Base-by-base conservation (phyloP, 1,140 invertebrate genomes). In the Drosophila novamexicana region DNA sequence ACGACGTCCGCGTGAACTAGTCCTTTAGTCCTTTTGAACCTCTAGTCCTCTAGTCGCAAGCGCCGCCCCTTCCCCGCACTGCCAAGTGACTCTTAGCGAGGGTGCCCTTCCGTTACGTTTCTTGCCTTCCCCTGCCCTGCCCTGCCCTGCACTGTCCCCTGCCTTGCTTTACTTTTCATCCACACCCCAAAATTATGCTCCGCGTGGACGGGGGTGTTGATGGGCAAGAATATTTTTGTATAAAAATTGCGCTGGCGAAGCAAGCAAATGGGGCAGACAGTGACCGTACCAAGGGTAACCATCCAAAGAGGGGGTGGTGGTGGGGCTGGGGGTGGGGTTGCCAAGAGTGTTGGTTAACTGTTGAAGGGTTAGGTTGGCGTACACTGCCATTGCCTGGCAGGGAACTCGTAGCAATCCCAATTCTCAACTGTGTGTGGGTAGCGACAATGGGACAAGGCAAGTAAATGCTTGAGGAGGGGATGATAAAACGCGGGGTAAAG, bases 161-260 rank as follows among this genome's bases (percentile, higher is more conserved):
- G 64, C 62, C 57, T 18, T 57, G 39, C 59, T 57, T 42, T 16
- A 14, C 52, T 9, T 59, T 58, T 44, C 62, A 36, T 64, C 50
- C 70, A 67, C 63, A 67, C 82, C 79, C 67, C 71, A 68, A 49
- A 81, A 70, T 57, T 70, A 77, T 74, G 76, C 64, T 70, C 54
- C 67, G 49, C 53, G 40, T 52, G 7, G 57, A n/a, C 47, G 45
- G 32, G 66, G 59, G 16, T 53, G 63, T 50, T 50, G 70, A 62
- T 63, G 67, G 62, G 71, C 71, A 81, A 84, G 78, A 69, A 89
- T 79, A 90, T 76, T 88, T 88, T 88, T 88, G 83, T 89, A 89
- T 90, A 89, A 89, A 89, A 89, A 89, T 84, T 90, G 81, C 85
- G 75, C 81, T 79, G 85, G 81, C 68, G 82, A 79, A 82, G 69